Evolutionary conservation across 2,888 invertebrate genomes (phyloP).

Genomic region (Mechanitis messenoides): DNA sequence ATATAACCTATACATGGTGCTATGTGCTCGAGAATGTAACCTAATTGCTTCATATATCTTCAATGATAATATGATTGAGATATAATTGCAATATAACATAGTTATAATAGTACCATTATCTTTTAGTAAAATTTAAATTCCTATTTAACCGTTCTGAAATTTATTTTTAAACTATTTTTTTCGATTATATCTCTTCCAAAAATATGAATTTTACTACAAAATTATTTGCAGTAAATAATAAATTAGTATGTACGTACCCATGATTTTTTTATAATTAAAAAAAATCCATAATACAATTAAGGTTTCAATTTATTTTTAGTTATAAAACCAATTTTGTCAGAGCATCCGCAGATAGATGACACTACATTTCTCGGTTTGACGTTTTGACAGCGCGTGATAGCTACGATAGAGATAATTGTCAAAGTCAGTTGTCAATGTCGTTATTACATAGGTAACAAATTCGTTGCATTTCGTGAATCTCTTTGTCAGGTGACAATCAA

Average conservation of each 20-base stretch:
- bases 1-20: conserved; percentile 24
- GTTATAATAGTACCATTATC: too few species aligned
- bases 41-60: conserved; percentile 10
- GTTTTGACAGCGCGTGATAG: conserved; percentile 54
- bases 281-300: too few species aligned
- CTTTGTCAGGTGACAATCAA: conserved; percentile 12
- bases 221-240: too few species aligned
- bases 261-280: too few species aligned
- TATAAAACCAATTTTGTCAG: conserved; percentile 32
- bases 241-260: too few species aligned
- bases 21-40: conserved; percentile 26
- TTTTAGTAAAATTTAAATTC: too few species aligned
- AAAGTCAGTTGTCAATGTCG: conserved; percentile 48
- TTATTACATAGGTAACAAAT: conserved; percentile 51
- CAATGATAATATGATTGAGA: conserved; percentile 9
- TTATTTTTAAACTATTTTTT: too few species aligned
- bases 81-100: not conserved
- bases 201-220: too few species aligned
- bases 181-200: too few species aligned
- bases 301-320: not conserved
- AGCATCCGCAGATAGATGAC: too few species aligned
- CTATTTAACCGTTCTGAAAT: too few species aligned
- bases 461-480: conserved; percentile 29
- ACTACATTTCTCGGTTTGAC: conserved; percentile 37
- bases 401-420: conserved; percentile 34